These are phyloP conservation scores for Mamestra brassicae DNA, from an alignment of 2,888 invertebrate species.

Conservation along the genomic window DNA sequence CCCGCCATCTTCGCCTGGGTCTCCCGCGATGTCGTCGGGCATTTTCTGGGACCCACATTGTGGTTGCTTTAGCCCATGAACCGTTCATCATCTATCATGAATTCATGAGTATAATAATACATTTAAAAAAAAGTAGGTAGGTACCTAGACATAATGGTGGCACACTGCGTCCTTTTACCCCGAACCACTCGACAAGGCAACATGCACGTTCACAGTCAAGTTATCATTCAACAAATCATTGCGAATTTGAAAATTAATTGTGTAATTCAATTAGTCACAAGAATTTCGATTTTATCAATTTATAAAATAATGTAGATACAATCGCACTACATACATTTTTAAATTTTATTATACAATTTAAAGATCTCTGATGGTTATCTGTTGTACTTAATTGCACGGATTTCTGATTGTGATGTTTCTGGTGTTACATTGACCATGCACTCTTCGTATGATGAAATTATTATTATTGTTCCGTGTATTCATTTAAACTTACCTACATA, in stretches of 20 bases:
- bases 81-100: too few relatives aligned
- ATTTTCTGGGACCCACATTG: too few relatives aligned
- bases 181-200: neutral
- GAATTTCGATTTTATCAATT: constrained; percentile 12
- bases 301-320: constrained; percentile 38
- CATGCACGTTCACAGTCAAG: constrained; percentile 18
- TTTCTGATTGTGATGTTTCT: neutral
- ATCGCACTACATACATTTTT: constrained; percentile 21
- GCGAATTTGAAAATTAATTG: constrained; percentile 20
- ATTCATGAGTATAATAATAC: too few relatives aligned
- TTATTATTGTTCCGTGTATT: too few relatives aligned
- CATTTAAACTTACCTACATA: too few relatives aligned
- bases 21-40: too few relatives aligned
- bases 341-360: constrained; percentile 31
- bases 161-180: neutral
- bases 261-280: constrained; percentile 46
- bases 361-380: constrained; percentile 24
- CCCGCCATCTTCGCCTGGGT: too few relatives aligned
- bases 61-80: too few relatives aligned
- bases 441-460: neutral
- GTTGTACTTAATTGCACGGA: constrained; percentile 17
- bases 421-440: neutral
- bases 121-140: too few relatives aligned
- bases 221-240: constrained; percentile 17
- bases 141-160: too few relatives aligned